Base-by-base conservation (phyloP, 64 coral and sea anemone genomes). In the Actinia equina region DNA sequence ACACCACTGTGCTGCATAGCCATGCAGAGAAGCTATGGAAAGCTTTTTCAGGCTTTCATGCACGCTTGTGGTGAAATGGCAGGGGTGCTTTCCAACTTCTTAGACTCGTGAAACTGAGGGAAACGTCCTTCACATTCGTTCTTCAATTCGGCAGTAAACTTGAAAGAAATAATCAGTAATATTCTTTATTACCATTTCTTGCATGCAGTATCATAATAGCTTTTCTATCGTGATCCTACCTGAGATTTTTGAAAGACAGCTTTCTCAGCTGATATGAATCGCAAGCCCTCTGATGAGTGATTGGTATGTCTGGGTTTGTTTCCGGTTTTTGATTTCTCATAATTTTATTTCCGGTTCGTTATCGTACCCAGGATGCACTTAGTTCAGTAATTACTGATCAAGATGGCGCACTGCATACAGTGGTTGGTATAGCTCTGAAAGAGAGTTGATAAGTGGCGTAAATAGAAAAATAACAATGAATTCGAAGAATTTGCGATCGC, bases 251-350 rank as follows among this genome's bases (percentile, higher is more conserved):
- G 55, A 57, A 14, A 57, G 15, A 57, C 55, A n/a, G n/a, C 22
- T 9, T 23, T 3, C 19, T 65, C 59, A 60, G 15, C 59, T 65
- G 62, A 22, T 65, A 65, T 57, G n/a, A 65, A 65, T 10, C 59
- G 59, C 15, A 60, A 60, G 59, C 18, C 59, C 0, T 13, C 4
- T 60, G 15, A n/a, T 65, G 62, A 65, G 10, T 65, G 62, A 65
- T 23, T 65, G 62, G 62, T 65, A 65, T 65, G 62, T 65, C 62
- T 65, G 62, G n/a, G n/a, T 65, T 65, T n/a, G 62, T 23, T 65
- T 65, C 62, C 62, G 62, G 62, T 23, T 65, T 65, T 25, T 20
- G n/a, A 23, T 65, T 6, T 20, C 5, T 23, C 5, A 14, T 14
- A 23, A 60, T 60, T 60, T 65, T 23, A 6, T 65, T 65, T 23